Evolutionary conservation across 53 echinoderm and acorn worm genomes (phyloP).

Genomic region (Apostichopus leukothele): DNA sequence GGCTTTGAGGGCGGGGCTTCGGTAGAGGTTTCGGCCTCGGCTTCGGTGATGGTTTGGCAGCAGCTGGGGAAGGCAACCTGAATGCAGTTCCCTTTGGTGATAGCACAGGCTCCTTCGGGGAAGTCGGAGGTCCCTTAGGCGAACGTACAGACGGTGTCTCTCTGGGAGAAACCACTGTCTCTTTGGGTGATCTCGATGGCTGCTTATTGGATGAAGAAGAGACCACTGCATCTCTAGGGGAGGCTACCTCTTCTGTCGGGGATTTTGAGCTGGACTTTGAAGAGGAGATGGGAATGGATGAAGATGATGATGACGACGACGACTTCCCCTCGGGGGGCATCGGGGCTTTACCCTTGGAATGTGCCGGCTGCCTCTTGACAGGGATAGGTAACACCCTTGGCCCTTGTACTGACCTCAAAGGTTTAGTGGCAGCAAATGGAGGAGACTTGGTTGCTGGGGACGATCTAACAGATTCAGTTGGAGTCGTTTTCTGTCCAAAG

Average conservation of each 20-base stretch:
- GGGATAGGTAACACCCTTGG: constrained; percentile 9
- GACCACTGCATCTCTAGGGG: not conserved
- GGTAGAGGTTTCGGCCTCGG: constrained; percentile 32
- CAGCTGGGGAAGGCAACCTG: constrained; percentile 18
- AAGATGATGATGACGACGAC: too few relatives aligned
- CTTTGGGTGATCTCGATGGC: not conserved
- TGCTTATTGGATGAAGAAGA: not conserved
- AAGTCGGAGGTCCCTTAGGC: not conserved
- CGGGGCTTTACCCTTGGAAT: constrained; percentile 46
- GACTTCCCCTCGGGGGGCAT: not conserved
- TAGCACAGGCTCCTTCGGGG: not conserved
- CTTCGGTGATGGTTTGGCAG: constrained; percentile 24
- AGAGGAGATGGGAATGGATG: not conserved
- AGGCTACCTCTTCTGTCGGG: not conserved
- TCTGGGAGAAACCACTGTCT: not conserved
- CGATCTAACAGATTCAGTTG: not conserved
- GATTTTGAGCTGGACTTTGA: not conserved
- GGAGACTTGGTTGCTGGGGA: constrained; percentile 20
- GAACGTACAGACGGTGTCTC: not conserved
- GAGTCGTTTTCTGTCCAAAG: constrained; percentile 18
- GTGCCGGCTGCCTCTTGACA: not conserved
- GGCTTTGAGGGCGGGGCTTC: constrained; percentile 31
- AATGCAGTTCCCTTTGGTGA: constrained; percentile 10
- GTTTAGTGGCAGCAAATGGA: constrained; percentile 19
- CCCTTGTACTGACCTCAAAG: not conserved